These are phyloP conservation scores for Apogon hyalosoma DNA, from an alignment of 2,797 vertebrate species.

Conservation along the genomic window DNA sequence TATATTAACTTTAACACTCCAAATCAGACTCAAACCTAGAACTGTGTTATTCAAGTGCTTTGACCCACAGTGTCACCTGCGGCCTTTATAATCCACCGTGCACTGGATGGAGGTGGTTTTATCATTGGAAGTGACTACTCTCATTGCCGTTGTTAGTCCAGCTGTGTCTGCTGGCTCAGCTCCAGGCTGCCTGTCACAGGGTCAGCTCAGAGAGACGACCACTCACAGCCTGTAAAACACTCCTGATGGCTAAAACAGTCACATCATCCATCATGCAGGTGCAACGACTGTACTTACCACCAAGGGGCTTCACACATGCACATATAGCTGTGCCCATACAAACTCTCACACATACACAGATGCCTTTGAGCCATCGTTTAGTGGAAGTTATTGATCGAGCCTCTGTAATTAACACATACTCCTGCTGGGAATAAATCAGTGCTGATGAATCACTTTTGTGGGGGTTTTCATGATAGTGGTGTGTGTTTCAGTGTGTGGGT, in stretches of 20 bases:
- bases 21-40: background rate
- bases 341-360: slow-evolving; percentile 1
- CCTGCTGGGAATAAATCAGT: slow-evolving; percentile 66
- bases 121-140: slow-evolving; percentile 30
- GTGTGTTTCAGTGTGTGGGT: slow-evolving; percentile 10
- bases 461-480: slow-evolving; percentile 22
- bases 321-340: background rate
- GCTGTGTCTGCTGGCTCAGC: slow-evolving; percentile 65
- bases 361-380: slow-evolving; percentile 58
- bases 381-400: slow-evolving; percentile 73
- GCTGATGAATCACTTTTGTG: slow-evolving; percentile 65
- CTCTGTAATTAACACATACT: slow-evolving; percentile 78
- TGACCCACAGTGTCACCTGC: background rate
- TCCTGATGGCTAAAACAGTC: slow-evolving; percentile 72
- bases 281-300: slow-evolving; percentile 66
- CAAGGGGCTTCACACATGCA: slow-evolving; percentile 10
- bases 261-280: slow-evolving; percentile 75
- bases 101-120: slow-evolving; percentile 11
- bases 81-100: slow-evolving; percentile 13
- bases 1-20: too few relatives aligned
- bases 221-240: slow-evolving; percentile 74
- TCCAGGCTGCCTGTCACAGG: slow-evolving; percentile 67
- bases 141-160: slow-evolving; percentile 14
- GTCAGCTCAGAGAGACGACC: slow-evolving; percentile 54
- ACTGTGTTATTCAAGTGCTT: slow-evolving; percentile 1